Base-by-base conservation (phyloP, 1,140 invertebrate genomes). In the Pararge aegeria region DNA sequence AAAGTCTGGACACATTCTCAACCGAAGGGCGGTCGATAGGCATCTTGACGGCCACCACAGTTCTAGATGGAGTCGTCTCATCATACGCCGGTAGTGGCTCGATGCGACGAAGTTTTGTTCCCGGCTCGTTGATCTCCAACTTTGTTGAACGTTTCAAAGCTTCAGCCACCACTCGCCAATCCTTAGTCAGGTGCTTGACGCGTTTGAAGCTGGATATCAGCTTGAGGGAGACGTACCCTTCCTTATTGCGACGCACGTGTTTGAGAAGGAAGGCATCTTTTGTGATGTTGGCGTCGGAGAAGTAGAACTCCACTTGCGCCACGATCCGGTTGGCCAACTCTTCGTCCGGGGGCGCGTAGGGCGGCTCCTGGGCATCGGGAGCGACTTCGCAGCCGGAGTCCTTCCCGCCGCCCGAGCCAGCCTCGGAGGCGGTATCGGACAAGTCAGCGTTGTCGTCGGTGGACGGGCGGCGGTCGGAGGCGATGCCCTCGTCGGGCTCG, bases 181-280 rank as follows among this genome's bases (percentile, higher is more conserved):
- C 97, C 78, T 97, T 96, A 4, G 96, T 97, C 27, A 98, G 87
- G 73, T 97, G 96, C 73, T 97, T 97, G 19, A 98, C 97, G 46
- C 97, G 93, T 78, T 98, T 97, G 76, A 97, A 97, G 68, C 96
- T 97, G 1, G 97, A 97, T 51, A 98, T 97, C 34, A 99, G 90
- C 84, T 98, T 98, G 5, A 98, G 90, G 27, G 96, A 97, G 1
- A 99, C 97, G 87, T 95, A 98, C 7, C 98, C 97, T 85, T 98
- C 96, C 82, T 98, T 98, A 80, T 98, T 98, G 18, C 97, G 92
- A 27, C 96, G 93, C 2, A 98, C 97, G 83, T 98, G 97, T 84
- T 98, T 99, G 29, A 98, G 84, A 4, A 99, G 90, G 85, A 99
- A 99, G 1, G 97, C 97, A 80, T 99, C 97, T 85, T 98, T 98